Evolutionary conservation across 2,797 vertebrate genomes (phyloP).

Genomic region (Menidia menidia): DNA sequence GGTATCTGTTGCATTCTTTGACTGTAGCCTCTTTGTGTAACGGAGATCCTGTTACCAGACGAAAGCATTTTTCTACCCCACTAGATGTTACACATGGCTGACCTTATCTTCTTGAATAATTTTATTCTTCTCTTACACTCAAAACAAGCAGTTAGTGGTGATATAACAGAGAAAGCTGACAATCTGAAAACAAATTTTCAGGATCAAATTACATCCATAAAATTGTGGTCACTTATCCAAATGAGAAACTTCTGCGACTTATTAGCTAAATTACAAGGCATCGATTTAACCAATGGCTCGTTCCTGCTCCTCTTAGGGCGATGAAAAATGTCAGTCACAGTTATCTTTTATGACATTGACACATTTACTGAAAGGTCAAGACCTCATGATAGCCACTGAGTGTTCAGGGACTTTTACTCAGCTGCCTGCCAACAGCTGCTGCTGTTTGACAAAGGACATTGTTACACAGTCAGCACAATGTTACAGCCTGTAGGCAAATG

Average conservation of each 20-base stretch:
- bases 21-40: slow-evolving; percentile 40
- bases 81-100: slow-evolving; percentile 40
- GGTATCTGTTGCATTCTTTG: slow-evolving; percentile 34
- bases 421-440: slow-evolving; percentile 48
- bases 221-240: background rate
- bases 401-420: slow-evolving; percentile 46
- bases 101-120: slow-evolving; percentile 31
- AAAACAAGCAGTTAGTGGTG: background rate
- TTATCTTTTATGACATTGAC: slow-evolving; percentile 54
- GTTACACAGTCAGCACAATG: slow-evolving; percentile 48
- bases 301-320: slow-evolving; percentile 3
- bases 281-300: background rate
- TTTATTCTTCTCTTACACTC: slow-evolving; percentile 33
- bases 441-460: slow-evolving; percentile 41
- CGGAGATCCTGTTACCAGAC: slow-evolving; percentile 39
- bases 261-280: slow-evolving; percentile 22
- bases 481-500: slow-evolving; percentile 35
- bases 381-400: slow-evolving; percentile 55
- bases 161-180: background rate
- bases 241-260: background rate
- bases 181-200: background rate
- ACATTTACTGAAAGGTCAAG: slow-evolving; percentile 65
- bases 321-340: slow-evolving; percentile 34
- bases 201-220: background rate
- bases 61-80: slow-evolving; percentile 17